Base-by-base conservation (phyloP, 2,797 vertebrate genomes). In the Leptoclinus maculatus region DNA sequence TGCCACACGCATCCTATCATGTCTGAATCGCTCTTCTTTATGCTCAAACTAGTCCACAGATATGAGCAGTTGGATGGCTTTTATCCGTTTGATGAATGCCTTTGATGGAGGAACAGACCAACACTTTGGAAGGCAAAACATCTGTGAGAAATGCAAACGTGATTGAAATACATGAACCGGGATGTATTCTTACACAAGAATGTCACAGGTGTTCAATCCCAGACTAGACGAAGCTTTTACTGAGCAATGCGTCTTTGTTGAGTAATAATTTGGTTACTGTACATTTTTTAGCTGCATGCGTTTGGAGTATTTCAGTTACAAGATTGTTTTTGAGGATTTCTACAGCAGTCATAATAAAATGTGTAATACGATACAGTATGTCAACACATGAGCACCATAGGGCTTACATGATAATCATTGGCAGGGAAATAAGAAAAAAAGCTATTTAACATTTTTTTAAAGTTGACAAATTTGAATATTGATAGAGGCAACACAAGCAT, bases 101-200 rank as follows among this genome's bases (percentile, higher is more conserved):
- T 92, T 83, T 80, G 89, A 94, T 87, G 84, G 81, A 75, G 80
- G 87, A 80, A 76, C 77, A 47, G 77, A 76, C 45, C 36, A 82
- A 78, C 63, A 73, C 76, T 84, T 84, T n/a, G 63, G 66, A 66
- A 64, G 41, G 73, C 79, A 62, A 78, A 87, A 79, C 62, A 72
- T 67, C 45, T 43, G 47, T 51, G 76, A 78, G 77, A 85, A 86
- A 87, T 77, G 49, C 57, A 62, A 72, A 80, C 29, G 38, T 82
- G 83, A 85, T 76, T 59, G 27, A 90, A 87, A 88, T 86, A 62
- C 78, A 87, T 76, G 75, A 85, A 88, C 84, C 63, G 65, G 80
- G 87, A 63, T 73, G 53, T 70, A 21, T 21, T 47, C 7, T 21
- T 7, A 36, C 34, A 36, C 9, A 19, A 78, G 49, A 51, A 68